These are phyloP conservation scores for Ennomos fuscantarius DNA, from an alignment of 2,888 invertebrate genomes.

Conservation along the genomic window DNA sequence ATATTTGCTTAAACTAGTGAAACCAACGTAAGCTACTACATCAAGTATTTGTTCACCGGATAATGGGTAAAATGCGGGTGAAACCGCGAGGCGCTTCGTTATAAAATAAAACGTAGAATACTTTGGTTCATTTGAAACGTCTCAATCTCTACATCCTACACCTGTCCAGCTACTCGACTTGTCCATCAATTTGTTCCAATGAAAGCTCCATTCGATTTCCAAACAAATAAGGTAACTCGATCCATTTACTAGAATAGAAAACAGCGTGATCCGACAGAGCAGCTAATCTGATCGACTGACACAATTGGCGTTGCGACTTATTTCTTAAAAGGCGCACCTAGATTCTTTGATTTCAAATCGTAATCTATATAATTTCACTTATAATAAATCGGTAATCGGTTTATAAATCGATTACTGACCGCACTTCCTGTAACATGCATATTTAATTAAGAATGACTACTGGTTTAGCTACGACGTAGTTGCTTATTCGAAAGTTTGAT, in stretches of 20 bases:
- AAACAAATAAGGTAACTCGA: slow-evolving; percentile 25
- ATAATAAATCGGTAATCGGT: background rate
- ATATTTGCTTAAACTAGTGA: no score
- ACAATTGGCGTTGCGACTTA: slow-evolving; percentile 15
- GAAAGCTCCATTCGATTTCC: slow-evolving; percentile 10
- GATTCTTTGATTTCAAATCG: slow-evolving; percentile 14
- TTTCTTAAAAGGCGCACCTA: slow-evolving; percentile 33
- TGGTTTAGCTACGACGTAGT: slow-evolving; percentile 14
- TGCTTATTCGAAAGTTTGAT: slow-evolving; percentile 10
- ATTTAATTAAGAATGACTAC: slow-evolving; percentile 19
- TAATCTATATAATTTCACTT: slow-evolving; percentile 4
- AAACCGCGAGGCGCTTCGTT: no score
- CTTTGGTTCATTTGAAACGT: background rate
- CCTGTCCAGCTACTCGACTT: slow-evolving; percentile 3
- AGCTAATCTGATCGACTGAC: slow-evolving; percentile 6
- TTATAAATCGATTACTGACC: slow-evolving; percentile 10
- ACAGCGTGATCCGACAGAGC: slow-evolving; percentile 10
- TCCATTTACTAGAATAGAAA: slow-evolving; percentile 20
- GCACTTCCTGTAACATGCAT: slow-evolving; percentile 20
- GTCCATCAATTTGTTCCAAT: slow-evolving; percentile 12
- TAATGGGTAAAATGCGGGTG: no score
- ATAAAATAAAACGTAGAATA: no score
- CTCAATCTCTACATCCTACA: slow-evolving; percentile 6
- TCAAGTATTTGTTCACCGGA: no score
- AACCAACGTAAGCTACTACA: no score